Conservation (phyloP, 2,113 vertebrate genomes). For the Furnarius figulus region DNA sequence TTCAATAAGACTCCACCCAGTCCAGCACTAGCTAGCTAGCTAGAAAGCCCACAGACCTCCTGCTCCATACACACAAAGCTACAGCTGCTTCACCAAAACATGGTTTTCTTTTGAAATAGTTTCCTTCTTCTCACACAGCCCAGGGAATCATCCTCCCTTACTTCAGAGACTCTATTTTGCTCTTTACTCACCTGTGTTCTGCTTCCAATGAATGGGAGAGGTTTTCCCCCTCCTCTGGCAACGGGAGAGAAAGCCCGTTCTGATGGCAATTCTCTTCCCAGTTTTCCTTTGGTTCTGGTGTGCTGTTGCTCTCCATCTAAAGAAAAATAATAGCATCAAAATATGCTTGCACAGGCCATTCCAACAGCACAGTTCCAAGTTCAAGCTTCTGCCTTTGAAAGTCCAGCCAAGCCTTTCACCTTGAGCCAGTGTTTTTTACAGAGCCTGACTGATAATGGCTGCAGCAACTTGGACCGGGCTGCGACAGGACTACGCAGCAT, state of each 20-base stretch:
- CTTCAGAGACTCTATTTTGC: background rate
- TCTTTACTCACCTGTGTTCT: slow-evolving; percentile 87
- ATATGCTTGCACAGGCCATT: background rate
- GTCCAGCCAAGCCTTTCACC: background rate
- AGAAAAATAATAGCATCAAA: background rate
- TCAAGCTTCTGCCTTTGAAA: background rate
- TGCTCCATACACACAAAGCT: background rate
- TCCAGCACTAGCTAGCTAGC: background rate
- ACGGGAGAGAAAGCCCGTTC: slow-evolving; percentile 90
- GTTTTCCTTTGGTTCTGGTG: slow-evolving; percentile 92
- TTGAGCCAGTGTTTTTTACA: background rate
- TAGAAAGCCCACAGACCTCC: background rate
- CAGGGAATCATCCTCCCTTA: background rate
- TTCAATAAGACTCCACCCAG: background rate
- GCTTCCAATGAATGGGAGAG: slow-evolving; percentile 97
- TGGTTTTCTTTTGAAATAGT: background rate
- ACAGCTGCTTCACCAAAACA: background rate
- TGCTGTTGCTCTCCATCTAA: slow-evolving; percentile 81
- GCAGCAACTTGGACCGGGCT: background rate
- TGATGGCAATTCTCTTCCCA: slow-evolving; percentile 89
- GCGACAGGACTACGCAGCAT: background rate
- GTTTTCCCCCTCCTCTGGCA: slow-evolving; percentile 88
- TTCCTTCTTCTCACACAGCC: background rate
- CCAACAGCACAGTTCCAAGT: background rate
- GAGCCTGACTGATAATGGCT: background rate